Evolutionary conservation across 1,140 invertebrate genomes (phyloP), one percentile per base, ranked within the genome.

Genomic region (Amyelois transitella): DNA sequence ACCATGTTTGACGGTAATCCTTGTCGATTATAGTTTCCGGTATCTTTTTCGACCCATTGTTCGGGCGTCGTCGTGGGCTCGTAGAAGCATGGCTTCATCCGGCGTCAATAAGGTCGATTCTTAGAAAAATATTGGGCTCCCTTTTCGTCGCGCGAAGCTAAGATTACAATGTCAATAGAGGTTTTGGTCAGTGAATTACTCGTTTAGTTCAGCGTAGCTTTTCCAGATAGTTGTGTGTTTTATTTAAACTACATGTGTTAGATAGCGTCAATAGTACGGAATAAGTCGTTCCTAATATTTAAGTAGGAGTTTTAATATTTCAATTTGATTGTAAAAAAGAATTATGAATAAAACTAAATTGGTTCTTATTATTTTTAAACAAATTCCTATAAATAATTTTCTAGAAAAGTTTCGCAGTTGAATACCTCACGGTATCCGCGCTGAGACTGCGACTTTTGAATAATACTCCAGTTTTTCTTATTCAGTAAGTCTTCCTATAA

Each of bases 21-120:
- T 59, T 70, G 63, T 74, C 66, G 68, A 78, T 81, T 74, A 81
- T 70, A 75, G 75, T 77, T 77, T 79, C 76, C 76, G 69, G 74
- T 70, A 62, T 76, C 64, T 69, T 45, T 75, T 69, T 68, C 73
- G 62, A 45, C 58, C 62, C 56, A 75, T 75, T 79, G 70, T 73
- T 63, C 45, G 62, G 20, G 38, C 48, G 44, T 20, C 43, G 60
- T 59, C 57, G 63, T 64, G 64, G n/a, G n/a, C n/a, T n/a, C n/a
- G n/a, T n/a, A n/a, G 59, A 66, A 64, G 68, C 65, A 53, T 60
- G 56, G 59, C 62, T 66, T 65, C 67, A 62, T 69, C 63, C 69
- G 72, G 51, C 55, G 51, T 43, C 22, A 57, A 62, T 70, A 68
- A 69, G 70, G 61, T 67, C 55, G 63, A 43, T 74, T 73, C 75